Evolutionary conservation across 1,140 invertebrate genomes (phyloP), one percentile per base, ranked within the genome.

Genomic region (Cyclargus thomasi): DNA sequence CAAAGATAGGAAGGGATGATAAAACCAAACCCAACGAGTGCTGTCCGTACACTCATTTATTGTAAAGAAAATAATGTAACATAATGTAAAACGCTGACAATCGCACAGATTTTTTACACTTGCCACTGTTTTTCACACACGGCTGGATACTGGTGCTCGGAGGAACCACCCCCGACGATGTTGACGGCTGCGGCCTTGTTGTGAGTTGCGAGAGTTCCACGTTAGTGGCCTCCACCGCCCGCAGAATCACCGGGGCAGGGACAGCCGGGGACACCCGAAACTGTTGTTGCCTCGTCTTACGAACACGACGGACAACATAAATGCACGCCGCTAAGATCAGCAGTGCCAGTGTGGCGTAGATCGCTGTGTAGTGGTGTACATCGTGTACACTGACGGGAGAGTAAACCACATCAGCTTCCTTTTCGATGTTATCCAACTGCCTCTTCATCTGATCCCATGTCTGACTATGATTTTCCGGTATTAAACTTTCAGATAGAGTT

Each of bases 381-480:
- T 64, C 63, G 35, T 64, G 63, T 36, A 39, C 6, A 47, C 63
- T 64, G 63, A 64, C 35, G 17, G 63, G 63, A 20, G 63, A 53
- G 35, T 64, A 64, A 47, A 64, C 63, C 63, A 64, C 16, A 20
- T 64, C 63, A 47, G 63, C 16, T 53, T 64, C n/a, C 18, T 64
- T 20, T 21, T 64, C 53, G 47, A 64, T 64, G 18, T 64, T 47
- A 0, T 64, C 36, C 11, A 53, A 20, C 20, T 64, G 63, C 11
- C 0, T 47, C 8, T 64, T 20, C 63, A 53, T 47, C 18, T 64
- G 16, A 53, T 20, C 18, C 63, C 63, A 64, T 16, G 35, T 64
- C 18, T 64, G 7, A 64, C 18, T 47, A 18, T 64, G 63, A 17
- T 64, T 64, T 0, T 64, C 63, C 18, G 63, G 63, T 64, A 64